Conservation (phyloP, 1,140 invertebrate species). For the Rhopalosiphum padi region DNA sequence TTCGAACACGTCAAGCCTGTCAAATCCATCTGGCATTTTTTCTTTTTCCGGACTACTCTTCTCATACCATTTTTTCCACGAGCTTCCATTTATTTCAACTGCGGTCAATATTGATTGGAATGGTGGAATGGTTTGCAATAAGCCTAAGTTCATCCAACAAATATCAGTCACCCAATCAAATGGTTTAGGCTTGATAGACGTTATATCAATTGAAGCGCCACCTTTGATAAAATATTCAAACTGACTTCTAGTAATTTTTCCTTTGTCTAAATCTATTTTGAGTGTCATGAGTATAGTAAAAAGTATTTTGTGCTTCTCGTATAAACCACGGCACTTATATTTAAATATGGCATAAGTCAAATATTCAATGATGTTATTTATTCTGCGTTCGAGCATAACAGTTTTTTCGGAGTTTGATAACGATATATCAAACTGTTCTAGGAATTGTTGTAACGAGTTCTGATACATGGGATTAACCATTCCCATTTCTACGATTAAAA, state of each 20-base stretch:
- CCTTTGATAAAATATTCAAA: conserved; percentile 64
- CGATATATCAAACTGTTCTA: conserved; percentile 85
- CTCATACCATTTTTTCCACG: conserved; percentile 95
- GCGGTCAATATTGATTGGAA: conserved; percentile 84
- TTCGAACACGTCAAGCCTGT: conserved; percentile 87
- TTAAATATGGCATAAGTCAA: conserved; percentile 89
- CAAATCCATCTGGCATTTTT: conserved; percentile 89
- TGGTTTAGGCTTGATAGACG: conserved; percentile 90
- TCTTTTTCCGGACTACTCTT: conserved; percentile 92
- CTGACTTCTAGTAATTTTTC: neutral
- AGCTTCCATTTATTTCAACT: conserved; percentile 80
- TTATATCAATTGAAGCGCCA: conserved; percentile 91
- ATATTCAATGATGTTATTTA: conserved; percentile 78
- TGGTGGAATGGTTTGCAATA: conserved; percentile 85
- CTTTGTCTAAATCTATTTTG: neutral
- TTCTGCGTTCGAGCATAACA: conserved; percentile 74
- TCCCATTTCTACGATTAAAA: conserved; percentile 88
- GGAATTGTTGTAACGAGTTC: conserved; percentile 89
- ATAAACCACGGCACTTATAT: conserved; percentile 89
- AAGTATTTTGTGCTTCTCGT: conserved; percentile 93
- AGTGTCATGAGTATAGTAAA: conserved; percentile 74
- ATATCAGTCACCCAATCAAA: conserved; percentile 95
- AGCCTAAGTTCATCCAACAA: conserved; percentile 95
- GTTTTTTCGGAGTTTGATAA: conserved; percentile 87
- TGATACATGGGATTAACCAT: conserved; percentile 97